Evolutionary conservation across 2,113 vertebrate species (phyloP), one percentile per base, ranked within the genome.

Genomic region (Xerus inauris): DNA sequence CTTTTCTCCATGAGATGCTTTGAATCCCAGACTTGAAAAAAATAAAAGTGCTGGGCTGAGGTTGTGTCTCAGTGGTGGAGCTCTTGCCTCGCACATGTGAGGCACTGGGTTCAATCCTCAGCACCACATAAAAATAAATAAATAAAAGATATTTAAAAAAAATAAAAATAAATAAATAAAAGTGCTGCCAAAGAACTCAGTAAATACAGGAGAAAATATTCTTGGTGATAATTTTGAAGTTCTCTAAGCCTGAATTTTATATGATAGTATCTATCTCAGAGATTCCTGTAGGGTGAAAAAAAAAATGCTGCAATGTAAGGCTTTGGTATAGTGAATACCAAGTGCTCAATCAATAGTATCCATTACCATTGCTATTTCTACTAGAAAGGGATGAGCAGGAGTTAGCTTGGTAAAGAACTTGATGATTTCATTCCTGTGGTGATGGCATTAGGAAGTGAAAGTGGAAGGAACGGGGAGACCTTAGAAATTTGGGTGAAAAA

Each of bases 361-460:
- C 32, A n/a, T 72, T 32, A 51, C 28, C 38, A 28, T 7, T 4
- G 30, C 40, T 40, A 71, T 62, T 71, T 95, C 83, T 45, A 51
- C 64, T 96, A 87, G 73, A 22, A 69, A 84, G 69, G 49, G 14
- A 69, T 69, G 59, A 81, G 42, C 3, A 19, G 92, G 73, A 69
- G 59, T 91, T 73, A 65, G 54, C 38, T 42, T 73, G n/a, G 26
- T 35, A 87, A 76, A 80, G 51, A 89, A 87, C 64, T 65, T 79
- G 30, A 79, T 94, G 77, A 92, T 84, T 59, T 91, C 76, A 83
- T 75, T 65, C 62, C 86, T 94, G 65, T 47, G 71, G 87, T 79
- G 17, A 26, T 24, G n/a, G 30, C 45, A 40, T 83, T 95, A 76
- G 87, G 96, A 98, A 97, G 71, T 94, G 82, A 95, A 97, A 98